Conservation (phyloP, 2,113 vertebrate species). For the Neogobius melanostomus region DNA sequence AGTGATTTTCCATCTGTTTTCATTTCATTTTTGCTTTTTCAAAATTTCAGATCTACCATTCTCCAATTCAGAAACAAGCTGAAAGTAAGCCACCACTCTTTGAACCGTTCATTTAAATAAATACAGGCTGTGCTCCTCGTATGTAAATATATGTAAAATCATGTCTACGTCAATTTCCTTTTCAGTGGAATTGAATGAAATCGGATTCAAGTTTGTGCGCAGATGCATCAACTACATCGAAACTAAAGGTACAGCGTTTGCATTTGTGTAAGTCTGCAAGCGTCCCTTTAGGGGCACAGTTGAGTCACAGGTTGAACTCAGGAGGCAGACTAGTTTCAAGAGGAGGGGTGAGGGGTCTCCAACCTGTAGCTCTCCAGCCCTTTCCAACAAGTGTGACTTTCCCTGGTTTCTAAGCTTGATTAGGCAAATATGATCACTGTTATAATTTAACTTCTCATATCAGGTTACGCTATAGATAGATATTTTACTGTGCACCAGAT, state of each 20-base stretch:
- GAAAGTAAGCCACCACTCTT: slow-evolving; percentile 86
- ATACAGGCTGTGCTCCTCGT: neutral
- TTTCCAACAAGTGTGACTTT: no score
- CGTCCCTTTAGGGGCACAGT: slow-evolving; percentile 57
- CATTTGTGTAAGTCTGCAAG: slow-evolving; percentile 3
- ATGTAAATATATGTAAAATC: neutral
- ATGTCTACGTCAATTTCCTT: neutral
- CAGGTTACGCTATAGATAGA: no score
- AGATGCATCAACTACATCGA: slow-evolving; percentile 95
- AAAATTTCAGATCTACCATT: slow-evolving; percentile 91
- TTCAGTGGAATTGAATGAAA: slow-evolving; percentile 94
- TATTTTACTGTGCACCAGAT: no score
- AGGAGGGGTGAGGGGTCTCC: no score
- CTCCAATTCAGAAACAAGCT: slow-evolving; percentile 94
- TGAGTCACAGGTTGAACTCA: slow-evolving; percentile 21
- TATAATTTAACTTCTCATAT: no score
- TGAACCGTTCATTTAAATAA: neutral
- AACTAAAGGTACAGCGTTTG: slow-evolving; percentile 81
- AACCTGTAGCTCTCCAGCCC: no score
- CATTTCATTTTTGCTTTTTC: slow-evolving; percentile 25
- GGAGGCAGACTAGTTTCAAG: no score
- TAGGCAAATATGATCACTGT: no score
- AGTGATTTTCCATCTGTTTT: slow-evolving; percentile 13
- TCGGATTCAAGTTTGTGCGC: slow-evolving; percentile 93
- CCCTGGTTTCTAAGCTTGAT: no score